Evolutionary conservation across 1,140 invertebrate species (phyloP).

Genomic region (Nymphalis io): DNA sequence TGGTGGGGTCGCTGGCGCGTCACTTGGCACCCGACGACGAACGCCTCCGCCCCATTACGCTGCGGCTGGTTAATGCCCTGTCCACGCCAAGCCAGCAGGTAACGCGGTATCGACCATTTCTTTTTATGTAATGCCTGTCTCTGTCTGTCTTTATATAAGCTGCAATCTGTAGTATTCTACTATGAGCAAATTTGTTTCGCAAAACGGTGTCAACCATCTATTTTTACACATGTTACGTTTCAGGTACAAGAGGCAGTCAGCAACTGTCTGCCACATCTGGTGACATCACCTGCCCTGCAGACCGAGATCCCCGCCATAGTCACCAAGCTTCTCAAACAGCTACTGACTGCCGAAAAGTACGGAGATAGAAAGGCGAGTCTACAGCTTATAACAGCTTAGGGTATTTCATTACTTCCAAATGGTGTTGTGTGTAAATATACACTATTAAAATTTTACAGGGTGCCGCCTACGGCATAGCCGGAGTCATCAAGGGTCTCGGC

Average conservation of each 20-base stretch:
- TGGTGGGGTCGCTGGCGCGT: conserved; percentile 97
- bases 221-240: not conserved
- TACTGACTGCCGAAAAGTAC: conserved; percentile 97
- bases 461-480: conserved; percentile 94
- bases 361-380: conserved; percentile 90
- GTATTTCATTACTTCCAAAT: too few relatives aligned
- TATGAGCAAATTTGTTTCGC: too few relatives aligned
- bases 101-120: not conserved
- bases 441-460: conserved; percentile 76
- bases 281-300: conserved; percentile 90
- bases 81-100: conserved; percentile 98
- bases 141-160: too few relatives aligned
- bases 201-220: too few relatives aligned
- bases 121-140: too few relatives aligned
- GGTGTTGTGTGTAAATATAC: not conserved
- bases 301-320: conserved; percentile 94
- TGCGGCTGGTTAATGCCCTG: conserved; percentile 93
- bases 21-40: conserved; percentile 96
- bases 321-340: conserved; percentile 91
- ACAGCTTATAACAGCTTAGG: too few relatives aligned
- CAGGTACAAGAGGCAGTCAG: conserved; percentile 98
- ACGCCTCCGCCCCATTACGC: conserved; percentile 75
- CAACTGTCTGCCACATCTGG: conserved; percentile 96
- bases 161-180: too few relatives aligned
- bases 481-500: conserved; percentile 96